Base-by-base conservation (phyloP, 1,140 invertebrate genomes). In the Mylabris phalerata region DNA sequence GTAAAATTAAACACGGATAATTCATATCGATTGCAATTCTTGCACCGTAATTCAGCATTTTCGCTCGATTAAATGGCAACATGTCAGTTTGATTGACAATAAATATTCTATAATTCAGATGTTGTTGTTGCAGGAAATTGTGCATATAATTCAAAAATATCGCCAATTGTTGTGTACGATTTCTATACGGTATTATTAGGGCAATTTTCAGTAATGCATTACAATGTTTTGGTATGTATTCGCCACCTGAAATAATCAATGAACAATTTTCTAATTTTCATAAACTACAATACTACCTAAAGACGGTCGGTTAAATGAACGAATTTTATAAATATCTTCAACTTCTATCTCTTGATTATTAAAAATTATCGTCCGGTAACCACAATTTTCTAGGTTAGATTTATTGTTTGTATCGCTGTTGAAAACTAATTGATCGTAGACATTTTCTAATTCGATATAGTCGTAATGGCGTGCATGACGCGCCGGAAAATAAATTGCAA, bases 21-120 rank as follows among this genome's bases (percentile, higher is more conserved):
- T 84, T 81, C 46, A 78, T 74, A 55, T 80, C 81, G 38, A 84
- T 81, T 0, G 92, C 90, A 67, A 92, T 85, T 3, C 80, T 73
- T 61, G 92, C 94, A 1, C 93, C 96, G 61, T 95, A 86, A 73
- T 98, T 98, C 67, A 98, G 87, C 6, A 98, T 79, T 73, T 93
- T 92, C 0, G 90, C 95, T 68, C 93, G 82, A 78, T 98, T 98
- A 69, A 98, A 98, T 9, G 89, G 86, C 46, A 79, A 75, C 3
- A 79, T 77, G 49, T 83, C 79, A 52, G 82, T 83, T 77, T 98
- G 95, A 75, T 98, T 93, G 5, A 97, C 82, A 1, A 98, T 82
- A 77, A 92, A 92, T 66, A 98, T 92, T 55, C 84, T 78, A 68
- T 85, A 85, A 64, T 84, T 80, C 13, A 98, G 79, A 67, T 88